These are phyloP conservation scores for Rana temporaria DNA, from an alignment of 2,113 vertebrate species.

Conservation along the genomic window DNA sequence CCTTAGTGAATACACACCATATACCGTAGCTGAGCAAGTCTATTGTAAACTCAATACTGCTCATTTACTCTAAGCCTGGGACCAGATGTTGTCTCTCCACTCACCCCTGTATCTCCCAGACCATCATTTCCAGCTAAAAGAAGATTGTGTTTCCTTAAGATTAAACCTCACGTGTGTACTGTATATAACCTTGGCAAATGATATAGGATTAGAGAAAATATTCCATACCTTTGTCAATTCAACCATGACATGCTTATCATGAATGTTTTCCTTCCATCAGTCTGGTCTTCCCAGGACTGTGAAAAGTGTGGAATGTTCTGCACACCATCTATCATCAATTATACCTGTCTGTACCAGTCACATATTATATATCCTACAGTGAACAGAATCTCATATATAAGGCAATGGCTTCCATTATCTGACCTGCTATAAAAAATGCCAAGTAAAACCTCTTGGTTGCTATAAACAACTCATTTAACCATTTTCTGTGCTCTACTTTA, in stretches of 20 bases:
- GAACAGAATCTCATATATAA: too few species aligned
- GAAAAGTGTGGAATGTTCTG: background rate
- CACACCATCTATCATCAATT: background rate
- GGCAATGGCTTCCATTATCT: too few species aligned
- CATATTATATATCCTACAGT: too few species aligned
- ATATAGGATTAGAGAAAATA: background rate
- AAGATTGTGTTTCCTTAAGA: background rate
- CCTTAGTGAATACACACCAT: background rate
- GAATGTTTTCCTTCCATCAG: background rate
- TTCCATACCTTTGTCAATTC: background rate
- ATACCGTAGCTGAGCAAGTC: background rate
- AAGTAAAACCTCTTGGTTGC: too few species aligned
- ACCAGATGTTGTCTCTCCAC: background rate
- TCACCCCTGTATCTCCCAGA: background rate
- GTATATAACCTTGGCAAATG: background rate
- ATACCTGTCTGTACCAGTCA: background rate
- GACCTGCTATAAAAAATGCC: too few species aligned
- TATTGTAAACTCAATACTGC: background rate
- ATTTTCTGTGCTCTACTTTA: too few species aligned
- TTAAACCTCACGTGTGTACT: background rate
- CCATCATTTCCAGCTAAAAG: background rate
- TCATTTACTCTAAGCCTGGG: slow-evolving; percentile 2
- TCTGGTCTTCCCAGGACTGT: background rate
- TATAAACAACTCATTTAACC: too few species aligned
- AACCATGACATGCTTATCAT: background rate